Evolutionary conservation across 1,140 invertebrate genomes (phyloP).

Genomic region (Trichonephila clavata): DNA sequence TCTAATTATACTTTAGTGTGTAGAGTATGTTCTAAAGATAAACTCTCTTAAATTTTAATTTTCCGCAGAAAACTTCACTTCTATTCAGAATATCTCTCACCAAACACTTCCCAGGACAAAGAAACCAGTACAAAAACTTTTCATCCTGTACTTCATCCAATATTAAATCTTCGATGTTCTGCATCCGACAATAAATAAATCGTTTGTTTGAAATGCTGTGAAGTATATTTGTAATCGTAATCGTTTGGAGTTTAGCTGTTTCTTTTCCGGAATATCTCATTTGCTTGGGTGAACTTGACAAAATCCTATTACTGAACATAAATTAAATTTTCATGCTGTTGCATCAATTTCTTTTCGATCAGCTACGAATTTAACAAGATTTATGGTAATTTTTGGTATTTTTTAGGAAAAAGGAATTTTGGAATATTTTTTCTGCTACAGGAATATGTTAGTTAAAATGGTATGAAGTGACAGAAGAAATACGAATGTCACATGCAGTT

Average conservation of each 20-base stretch:
- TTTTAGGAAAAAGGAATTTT: not conserved
- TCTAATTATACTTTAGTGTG: not conserved
- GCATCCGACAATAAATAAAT: not conserved
- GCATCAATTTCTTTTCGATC: not conserved
- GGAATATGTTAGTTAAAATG: not conserved
- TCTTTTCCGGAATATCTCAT: not conserved
- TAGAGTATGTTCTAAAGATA: not conserved
- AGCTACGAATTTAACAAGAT: not conserved
- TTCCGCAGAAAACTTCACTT: not conserved
- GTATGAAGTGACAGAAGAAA: no score
- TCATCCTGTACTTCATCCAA: not conserved
- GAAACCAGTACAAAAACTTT: not conserved
- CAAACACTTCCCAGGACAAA: not conserved
- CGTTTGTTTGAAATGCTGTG: not conserved
- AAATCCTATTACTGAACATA: not conserved
- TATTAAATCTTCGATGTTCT: not conserved
- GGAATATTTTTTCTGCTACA: not conserved
- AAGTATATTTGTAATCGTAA: not conserved
- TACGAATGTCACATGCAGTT: no score
- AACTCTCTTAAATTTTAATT: constrained; percentile 23
- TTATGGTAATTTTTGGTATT: not conserved
- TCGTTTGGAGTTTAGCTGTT: not conserved
- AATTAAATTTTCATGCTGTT: not conserved
- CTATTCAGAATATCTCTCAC: not conserved
- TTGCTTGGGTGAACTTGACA: not conserved